phyloP scores from a whole-genome alignment of 2,797 vertebrate species.

The Squalus acanthias region DNA sequence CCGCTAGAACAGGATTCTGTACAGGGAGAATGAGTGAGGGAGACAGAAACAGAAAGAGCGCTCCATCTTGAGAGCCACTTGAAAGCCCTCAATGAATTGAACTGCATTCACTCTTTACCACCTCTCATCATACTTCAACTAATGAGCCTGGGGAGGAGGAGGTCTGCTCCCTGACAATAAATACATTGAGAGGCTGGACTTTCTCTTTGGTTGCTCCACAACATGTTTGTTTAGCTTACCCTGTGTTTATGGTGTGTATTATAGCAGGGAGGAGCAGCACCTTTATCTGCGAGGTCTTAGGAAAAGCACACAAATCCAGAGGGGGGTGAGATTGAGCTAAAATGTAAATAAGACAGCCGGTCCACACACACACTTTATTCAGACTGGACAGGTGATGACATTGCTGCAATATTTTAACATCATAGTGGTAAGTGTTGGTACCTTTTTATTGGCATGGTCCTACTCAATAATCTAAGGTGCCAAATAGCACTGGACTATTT shows the following conservation, averaged over 20 bases:
- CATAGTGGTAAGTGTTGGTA: background rate
- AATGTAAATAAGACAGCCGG: background rate
- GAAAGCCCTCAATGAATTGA: slow-evolving; percentile 62
- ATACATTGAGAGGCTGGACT: slow-evolving; percentile 65
- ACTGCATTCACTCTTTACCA: slow-evolving; percentile 65
- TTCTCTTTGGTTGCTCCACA: slow-evolving; percentile 65
- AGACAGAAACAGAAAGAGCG: slow-evolving; percentile 48
- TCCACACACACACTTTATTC: background rate
- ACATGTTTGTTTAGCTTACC: slow-evolving; percentile 65
- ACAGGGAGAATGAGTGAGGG: slow-evolving; percentile 49
- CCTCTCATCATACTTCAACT: slow-evolving; percentile 62
- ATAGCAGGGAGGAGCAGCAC: slow-evolving; percentile 52
- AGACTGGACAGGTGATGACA: background rate
- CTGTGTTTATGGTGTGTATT: slow-evolving; percentile 54
- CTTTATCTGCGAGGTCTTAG: slow-evolving; percentile 43
- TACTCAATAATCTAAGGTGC: background rate
- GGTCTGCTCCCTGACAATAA: slow-evolving; percentile 61
- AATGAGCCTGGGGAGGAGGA: slow-evolving; percentile 63
- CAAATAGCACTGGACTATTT: background rate
- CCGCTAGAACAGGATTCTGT: slow-evolving; percentile 52
- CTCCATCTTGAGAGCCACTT: slow-evolving; percentile 63
- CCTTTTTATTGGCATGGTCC: background rate
- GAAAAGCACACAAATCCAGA: background rate
- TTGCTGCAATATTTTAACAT: background rate
- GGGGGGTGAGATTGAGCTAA: background rate